Conservation (phyloP, 2,113 vertebrate species). For the Paradisaea rubra region DNA sequence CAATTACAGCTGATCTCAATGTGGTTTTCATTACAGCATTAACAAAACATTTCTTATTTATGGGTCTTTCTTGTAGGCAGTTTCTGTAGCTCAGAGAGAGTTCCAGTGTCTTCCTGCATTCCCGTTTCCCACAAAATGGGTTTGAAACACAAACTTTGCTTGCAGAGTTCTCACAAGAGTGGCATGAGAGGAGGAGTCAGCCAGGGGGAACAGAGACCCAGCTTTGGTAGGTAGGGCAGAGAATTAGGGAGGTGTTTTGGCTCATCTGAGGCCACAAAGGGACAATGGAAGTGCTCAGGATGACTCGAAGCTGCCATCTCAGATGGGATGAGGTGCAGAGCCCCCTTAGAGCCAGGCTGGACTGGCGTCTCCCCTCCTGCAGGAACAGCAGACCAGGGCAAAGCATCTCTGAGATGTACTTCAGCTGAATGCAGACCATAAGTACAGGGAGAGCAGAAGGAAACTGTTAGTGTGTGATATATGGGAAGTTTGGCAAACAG, state of each 20-base stretch:
- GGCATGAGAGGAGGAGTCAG: not conserved
- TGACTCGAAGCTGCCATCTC: not conserved
- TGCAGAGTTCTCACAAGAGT: not conserved
- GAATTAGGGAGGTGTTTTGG: not conserved
- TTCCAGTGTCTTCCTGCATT: conserved; percentile 3
- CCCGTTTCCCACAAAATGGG: conserved; percentile 9
- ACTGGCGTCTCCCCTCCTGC: not conserved
- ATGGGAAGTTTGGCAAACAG: not conserved
- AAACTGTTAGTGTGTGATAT: not conserved
- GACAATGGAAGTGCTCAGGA: not conserved
- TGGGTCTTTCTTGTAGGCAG: not conserved
- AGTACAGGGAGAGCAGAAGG: not conserved
- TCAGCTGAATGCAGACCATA: not conserved
- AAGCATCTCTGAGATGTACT: not conserved
- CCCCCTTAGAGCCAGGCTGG: not conserved
- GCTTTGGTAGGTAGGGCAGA: not conserved
- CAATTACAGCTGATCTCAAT: not conserved
- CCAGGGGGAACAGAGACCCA: not conserved
- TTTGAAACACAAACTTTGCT: not conserved
- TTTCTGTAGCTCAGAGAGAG: not conserved
- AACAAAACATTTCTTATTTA: conserved; percentile 47
- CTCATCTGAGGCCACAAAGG: not conserved
- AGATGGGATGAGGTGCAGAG: not conserved
- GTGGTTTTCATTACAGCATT: conserved; percentile 58
- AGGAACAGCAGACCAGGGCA: not conserved